phyloP scores from a whole-genome alignment of 1,140 invertebrate genomes.

The Pseudachorutes palmiensis region DNA sequence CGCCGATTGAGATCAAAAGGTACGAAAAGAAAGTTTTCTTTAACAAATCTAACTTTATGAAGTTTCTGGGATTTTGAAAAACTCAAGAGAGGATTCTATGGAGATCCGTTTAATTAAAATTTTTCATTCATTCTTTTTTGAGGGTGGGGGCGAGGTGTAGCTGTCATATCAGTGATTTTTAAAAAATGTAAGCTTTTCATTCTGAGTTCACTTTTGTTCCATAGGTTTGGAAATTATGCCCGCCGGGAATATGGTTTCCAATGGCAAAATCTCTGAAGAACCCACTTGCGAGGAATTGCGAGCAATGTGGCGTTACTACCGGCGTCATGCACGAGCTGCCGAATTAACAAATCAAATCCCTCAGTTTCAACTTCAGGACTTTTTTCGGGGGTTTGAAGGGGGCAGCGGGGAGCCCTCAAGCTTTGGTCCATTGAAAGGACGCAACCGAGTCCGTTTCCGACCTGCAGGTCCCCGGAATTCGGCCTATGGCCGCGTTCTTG shows the following conservation, averaged over 20 bases:
- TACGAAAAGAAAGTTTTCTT: no score
- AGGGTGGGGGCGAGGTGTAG: no score
- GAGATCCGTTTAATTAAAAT: no score
- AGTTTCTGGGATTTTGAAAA: no score
- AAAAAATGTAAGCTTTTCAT: no score
- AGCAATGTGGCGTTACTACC: constrained; percentile 84
- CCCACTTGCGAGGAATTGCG: constrained; percentile 76
- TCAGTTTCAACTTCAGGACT: constrained; percentile 44
- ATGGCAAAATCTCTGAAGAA: constrained; percentile 45
- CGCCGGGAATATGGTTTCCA: constrained; percentile 1
- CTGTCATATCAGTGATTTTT: no score
- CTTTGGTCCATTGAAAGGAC: constrained; percentile 18
- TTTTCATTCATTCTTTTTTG: no score
- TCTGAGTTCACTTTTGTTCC: not conserved
- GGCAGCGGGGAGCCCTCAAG: not conserved
- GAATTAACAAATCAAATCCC: constrained; percentile 76
- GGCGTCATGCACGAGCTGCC: constrained; percentile 66
- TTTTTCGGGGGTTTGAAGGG: constrained; percentile 22
- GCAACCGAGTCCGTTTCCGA: not conserved
- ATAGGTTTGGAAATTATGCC: constrained; percentile 11
- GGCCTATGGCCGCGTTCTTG: constrained; percentile 16
- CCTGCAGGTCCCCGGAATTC: constrained; percentile 11
- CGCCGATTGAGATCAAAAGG: constrained; percentile 2
- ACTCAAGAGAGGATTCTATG: no score
- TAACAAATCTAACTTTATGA: no score